Base-by-base conservation (phyloP, 2,888 invertebrate species). In the Ectobius pallidus region DNA sequence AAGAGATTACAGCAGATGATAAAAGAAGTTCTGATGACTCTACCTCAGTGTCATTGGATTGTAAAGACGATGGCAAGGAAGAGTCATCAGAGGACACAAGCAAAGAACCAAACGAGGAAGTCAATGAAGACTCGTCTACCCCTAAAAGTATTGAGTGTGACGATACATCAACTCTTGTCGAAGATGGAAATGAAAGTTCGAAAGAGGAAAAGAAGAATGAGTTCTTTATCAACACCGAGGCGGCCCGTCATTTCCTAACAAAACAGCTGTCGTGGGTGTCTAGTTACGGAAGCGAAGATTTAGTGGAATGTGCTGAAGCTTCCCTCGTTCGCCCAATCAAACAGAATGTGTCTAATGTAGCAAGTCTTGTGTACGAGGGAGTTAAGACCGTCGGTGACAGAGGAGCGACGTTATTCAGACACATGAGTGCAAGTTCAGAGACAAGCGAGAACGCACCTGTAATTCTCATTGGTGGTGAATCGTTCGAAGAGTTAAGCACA, bases 141-240 rank as follows among this genome's bases (percentile, higher is more conserved):
- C 11, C 2, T 3, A 63, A 63, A 22, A 6, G 7, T 22, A 18
- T 22, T 20, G 39, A 42, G 16, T 9, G 22, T 42, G 34, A 62
- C 44, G n/a, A n/a, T n/a, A n/a, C n/a, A n/a, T n/a, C n/a, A n/a
- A n/a, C n/a, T n/a, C n/a, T n/a, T n/a, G 34, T 11, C 11, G 34
- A 25, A 25, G 25, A 32, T 16, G 75, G 73, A 77, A 83, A 83
- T 79, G 82, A 82, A 72, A 80, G 82, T 77, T 74, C 72, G 9
- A 81, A 81, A 70, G 82, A 82, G 61, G 81, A 81, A 69, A 87
- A 87, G 78, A 83, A 86, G 73, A 91, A 90, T 78, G 89, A 90
- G 78, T 89, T 91, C 78, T 90, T 92, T 80, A 89, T 92, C n/a
- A 92, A 92, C 80, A 91, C 92, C 32, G 91, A 91, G 83, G 91